Evolutionary conservation across 2,888 invertebrate genomes (phyloP), one percentile per base, ranked within the genome.

Genomic region (Parascotia fuliginaria): DNA sequence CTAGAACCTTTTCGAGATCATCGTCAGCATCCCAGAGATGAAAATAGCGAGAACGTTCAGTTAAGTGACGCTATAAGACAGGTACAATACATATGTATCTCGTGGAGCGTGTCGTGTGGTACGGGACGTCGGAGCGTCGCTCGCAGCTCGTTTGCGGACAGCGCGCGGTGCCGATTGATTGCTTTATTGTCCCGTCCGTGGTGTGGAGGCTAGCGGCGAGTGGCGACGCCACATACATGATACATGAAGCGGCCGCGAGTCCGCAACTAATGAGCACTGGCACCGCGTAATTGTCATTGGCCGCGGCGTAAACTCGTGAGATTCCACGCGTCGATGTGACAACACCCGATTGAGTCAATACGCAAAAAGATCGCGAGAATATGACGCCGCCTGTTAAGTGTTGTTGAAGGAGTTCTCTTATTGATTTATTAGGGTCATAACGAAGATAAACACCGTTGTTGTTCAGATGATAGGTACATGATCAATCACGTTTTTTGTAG

Each of bases 161-260:
- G 70, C 70, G 67, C 65, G 55, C 72, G 77, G 78, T 75, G 75
- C 79, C 80, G 85, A 87, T 87, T 91, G 91, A 91, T 89, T 89
- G 88, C 89, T 90, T 89, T 88, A 91, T 90, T 90, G 90, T 89
- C 77, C 79, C 75, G 80, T 77, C 77, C 71, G 65, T 58, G 69
- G 68, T 40, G 44, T 70, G 70, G 72, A 70, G 55, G 59, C 70
- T 65, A 77, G 75, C 69, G 71, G 67, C 67, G 60, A 57, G 50
- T 29, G 72, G 70, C 81, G 84, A 89, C 85, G 86, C 86, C 87
- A 76, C 70, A 86, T 87, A 88, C 89, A 89, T 90, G 87, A 87
- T 87, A 88, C 90, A 90, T 89, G 90, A 90, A 87, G 77, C 79
- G 70, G 75, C 75, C 75, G 77, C 77, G 72, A 78, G 73, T 57